Base-by-base conservation (phyloP, 2,113 vertebrate genomes). In the Excalfactoria chinensis region DNA sequence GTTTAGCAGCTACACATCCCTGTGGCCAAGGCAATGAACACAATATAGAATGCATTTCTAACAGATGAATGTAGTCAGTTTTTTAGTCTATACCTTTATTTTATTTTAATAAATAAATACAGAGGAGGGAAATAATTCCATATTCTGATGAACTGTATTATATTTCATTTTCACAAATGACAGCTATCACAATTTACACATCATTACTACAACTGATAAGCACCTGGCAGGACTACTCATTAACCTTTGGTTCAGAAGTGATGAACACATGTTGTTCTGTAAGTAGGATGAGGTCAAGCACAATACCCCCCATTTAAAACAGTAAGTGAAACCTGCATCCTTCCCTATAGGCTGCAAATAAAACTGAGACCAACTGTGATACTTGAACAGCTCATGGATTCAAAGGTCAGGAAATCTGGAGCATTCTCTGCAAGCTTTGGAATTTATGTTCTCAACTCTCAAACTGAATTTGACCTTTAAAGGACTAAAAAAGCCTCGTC, bases 401-500 rank as follows among this genome's bases (percentile, higher is more conserved):
- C 86, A 94, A 94, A 90, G 86, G 80, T 90, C 84, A 90, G 58
- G 49, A 94, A 88, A 84, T 5, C 72, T n/a, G 49, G 81, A 72
- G 63, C 55, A 64, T 68, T 94, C 64, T 83, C 69, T 89, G 71
- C 68, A 88, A 86, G 90, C 70, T 82, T 40, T 80, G 46, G 77
- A 92, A 94, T 94, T 86, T 14, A 16, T 81, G 49, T 86, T 84
- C 55, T 82, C 21, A 17, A n/a, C 11, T 49, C 34, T 81, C 49
- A 89, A 41, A 22, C 22, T 12, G 32, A 86, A 22, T 51, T 78
- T 94, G 91, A 96, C 81, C 84, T 94, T 88, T 93, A 90, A 90
- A 82, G 32, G 12, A 75, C 58, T 46, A 41, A 82, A 90, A 88
- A 80, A 90, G 1, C 49, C 41, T 35, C 28, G 13, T 73, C 74